These are phyloP conservation scores for Psophia crepitans DNA, from an alignment of 2,113 vertebrate species.

Conservation along the genomic window DNA sequence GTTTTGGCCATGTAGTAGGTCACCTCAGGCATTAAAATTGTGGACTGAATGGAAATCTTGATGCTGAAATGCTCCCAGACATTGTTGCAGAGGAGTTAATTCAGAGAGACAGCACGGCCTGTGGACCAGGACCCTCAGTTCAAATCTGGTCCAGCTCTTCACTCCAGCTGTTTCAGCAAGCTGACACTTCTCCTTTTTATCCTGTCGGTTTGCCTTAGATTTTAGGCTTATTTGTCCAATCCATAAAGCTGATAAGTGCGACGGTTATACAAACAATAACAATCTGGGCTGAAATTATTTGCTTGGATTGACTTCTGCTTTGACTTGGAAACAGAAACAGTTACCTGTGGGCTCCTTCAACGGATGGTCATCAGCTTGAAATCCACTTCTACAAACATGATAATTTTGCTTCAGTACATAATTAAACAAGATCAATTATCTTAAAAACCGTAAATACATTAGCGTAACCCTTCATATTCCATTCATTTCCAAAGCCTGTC, in stretches of 20 bases:
- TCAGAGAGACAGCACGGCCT: neutral
- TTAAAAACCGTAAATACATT: neutral
- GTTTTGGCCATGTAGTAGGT: neutral
- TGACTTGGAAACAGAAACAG: neutral
- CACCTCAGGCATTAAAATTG: neutral
- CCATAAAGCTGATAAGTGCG: neutral
- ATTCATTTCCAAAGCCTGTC: neutral
- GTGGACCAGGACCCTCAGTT: neutral
- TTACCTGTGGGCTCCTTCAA: neutral
- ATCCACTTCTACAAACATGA: neutral
- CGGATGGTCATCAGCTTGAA: neutral
- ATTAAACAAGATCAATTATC: neutral
- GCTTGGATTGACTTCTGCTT: neutral
- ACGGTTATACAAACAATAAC: neutral
- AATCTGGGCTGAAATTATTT: neutral
- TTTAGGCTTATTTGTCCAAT: neutral
- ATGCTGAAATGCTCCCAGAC: neutral
- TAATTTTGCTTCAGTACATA: neutral
- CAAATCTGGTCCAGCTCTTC: neutral
- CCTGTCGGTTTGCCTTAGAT: neutral
- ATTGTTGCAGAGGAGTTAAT: neutral
- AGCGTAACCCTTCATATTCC: neutral
- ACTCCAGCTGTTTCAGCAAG: neutral
- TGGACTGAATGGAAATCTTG: neutral
- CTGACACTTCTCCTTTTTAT: neutral